A percentile compares a stretch with the other conserved stretches of the same genome.
These are phyloP conservation scores for Montipora sp. DNA, from an alignment of 64 coral and sea anemone species.

Conservation along the genomic window DNA sequence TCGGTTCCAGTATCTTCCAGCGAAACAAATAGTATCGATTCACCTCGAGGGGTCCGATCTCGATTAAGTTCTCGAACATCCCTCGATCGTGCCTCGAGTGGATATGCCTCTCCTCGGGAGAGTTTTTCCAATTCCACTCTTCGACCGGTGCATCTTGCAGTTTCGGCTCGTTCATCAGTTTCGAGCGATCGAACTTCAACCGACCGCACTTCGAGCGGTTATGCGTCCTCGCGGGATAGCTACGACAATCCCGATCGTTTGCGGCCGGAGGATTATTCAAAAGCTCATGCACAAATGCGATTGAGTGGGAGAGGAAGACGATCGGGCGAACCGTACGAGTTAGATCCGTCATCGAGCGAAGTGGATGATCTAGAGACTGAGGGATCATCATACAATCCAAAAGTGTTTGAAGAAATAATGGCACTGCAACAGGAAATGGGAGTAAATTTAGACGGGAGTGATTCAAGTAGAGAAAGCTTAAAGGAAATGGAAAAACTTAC, in stretches of 20 bases:
- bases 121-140: constrained; percentile 38
- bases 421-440: constrained; percentile 77
- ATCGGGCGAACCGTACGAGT: constrained; percentile 82
- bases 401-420: constrained; percentile 79
- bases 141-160: background rate
- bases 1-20: constrained; percentile 85
- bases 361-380: constrained; percentile 73
- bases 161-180: constrained; percentile 53
- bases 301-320: constrained; percentile 25
- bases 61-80: constrained; percentile 72
- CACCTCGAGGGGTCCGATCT: constrained; percentile 29
- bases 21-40: constrained; percentile 89
- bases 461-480: constrained; percentile 69
- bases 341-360: constrained; percentile 67
- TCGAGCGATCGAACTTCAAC: constrained; percentile 78
- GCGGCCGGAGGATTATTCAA: constrained; percentile 15
- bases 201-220: constrained; percentile 57
- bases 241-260: constrained; percentile 38
- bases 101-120: constrained; percentile 57
- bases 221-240: constrained; percentile 70
- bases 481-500: constrained; percentile 66
- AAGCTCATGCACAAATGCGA: constrained; percentile 32
- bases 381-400: constrained; percentile 70
- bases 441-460: constrained; percentile 84
- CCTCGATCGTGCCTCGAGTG: constrained; percentile 49